These are phyloP conservation scores for Campaea margaritaria DNA, from an alignment of 2,888 invertebrate genomes.

Conservation along the genomic window DNA sequence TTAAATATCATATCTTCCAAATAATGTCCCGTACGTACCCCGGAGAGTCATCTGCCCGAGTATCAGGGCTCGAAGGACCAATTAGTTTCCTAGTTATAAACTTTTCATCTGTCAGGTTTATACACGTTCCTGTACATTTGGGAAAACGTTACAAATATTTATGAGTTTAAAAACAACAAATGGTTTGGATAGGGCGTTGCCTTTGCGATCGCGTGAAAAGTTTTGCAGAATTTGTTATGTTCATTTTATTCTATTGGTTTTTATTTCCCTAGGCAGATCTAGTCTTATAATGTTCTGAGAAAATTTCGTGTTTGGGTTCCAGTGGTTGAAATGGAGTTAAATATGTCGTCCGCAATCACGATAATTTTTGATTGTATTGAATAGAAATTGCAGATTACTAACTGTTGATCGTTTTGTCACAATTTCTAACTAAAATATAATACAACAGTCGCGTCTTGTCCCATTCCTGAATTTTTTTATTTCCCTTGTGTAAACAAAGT, in stretches of 20 bases:
- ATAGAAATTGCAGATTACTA: too few relatives aligned
- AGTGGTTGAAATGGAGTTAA: too few relatives aligned
- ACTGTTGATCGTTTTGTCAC: too few relatives aligned
- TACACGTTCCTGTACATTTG: conserved; percentile 44
- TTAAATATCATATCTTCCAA: conserved; percentile 21
- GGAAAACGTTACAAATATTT: conserved; percentile 50
- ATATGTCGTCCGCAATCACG: too few relatives aligned
- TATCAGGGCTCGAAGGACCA: conserved; percentile 65
- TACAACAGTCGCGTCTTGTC: too few relatives aligned
- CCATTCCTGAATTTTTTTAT: conserved; percentile 1
- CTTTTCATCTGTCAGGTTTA: conserved; percentile 68
- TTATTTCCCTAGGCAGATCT: too few relatives aligned
- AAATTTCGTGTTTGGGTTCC: too few relatives aligned
- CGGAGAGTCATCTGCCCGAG: conserved; percentile 61
- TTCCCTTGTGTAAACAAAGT: conserved; percentile 15
- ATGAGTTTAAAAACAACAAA: conserved; percentile 43
- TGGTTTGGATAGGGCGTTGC: conserved; percentile 21
- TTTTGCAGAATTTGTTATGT: too few relatives aligned
- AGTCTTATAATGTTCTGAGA: too few relatives aligned
- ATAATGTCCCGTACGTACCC: conserved; percentile 47
- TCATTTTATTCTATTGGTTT: too few relatives aligned
- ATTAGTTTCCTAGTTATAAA: conserved; percentile 75
- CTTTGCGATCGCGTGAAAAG: conserved; percentile 14
- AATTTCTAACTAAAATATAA: too few relatives aligned
- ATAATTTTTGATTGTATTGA: background rate